Evolutionary conservation across 2,113 vertebrate genomes (phyloP), one percentile per base, ranked within the genome.

Genomic region (Heloderma charlesbogerti): DNA sequence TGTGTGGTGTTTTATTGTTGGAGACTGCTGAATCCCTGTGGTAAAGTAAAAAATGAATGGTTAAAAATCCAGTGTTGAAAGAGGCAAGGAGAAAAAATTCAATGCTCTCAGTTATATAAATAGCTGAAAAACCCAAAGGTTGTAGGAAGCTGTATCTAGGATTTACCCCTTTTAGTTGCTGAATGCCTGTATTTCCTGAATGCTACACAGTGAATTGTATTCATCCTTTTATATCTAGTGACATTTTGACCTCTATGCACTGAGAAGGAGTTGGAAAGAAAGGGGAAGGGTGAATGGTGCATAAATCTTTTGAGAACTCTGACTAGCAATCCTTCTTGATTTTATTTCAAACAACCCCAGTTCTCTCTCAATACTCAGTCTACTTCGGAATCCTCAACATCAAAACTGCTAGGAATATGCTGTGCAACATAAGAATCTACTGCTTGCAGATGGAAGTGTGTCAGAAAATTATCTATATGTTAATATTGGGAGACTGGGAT

Each of bases 1-100:
- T 98, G 95, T 99, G 99, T 1, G 99, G 98, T 0, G 98, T 98
- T 97, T 99, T 99, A 93, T 98, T 99, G 97, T 97, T 99, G 86
- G 98, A 99, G 95, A 99, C 98, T 0, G 99, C 99, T 0, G 99
- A 99, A 90, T 99, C 99, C 97, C 99, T 99, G 97, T 43, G 54
- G 79, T 88, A 96, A 92, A 93, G 83, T 85, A 95, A 90, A 94
- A 31, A 43, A 72, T 90, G 84, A 87, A 81, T 1, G 34, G 91
- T 92, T 91, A 88, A 67, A 80, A 91, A 83, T 57, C 60, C 82
- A 93, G 87, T 89, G 91, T 45, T 31, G 83, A 87, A 79, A 80
- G 86, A 94, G 84, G 74, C n/a, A 89, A 88, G 60, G 77, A 92
- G 81, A 79, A 93, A 87, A 10, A 88, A 92, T 48, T 45, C 16